These are phyloP conservation scores for Machimus atricapillus DNA, from an alignment of 2,888 invertebrate species.

Conservation along the genomic window DNA sequence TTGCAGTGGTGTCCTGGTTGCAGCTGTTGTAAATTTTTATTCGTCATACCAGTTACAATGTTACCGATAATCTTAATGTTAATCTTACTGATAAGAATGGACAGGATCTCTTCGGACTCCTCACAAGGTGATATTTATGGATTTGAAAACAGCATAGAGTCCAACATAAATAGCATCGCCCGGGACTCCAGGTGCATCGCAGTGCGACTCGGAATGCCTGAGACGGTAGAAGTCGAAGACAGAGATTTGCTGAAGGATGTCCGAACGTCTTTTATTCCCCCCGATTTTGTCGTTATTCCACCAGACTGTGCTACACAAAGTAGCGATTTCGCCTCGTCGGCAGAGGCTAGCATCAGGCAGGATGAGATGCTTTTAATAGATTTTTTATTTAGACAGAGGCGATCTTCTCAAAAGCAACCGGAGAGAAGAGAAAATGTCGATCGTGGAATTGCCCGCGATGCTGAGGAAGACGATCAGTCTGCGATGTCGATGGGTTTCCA, in stretches of 20 bases:
- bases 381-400: conserved; percentile 6
- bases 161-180: conserved; percentile 42
- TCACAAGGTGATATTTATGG: neutral
- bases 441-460: neutral
- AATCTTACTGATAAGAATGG: conserved; percentile 57
- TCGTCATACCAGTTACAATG: conserved; percentile 60
- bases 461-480: neutral
- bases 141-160: neutral
- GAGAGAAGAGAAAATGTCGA: neutral
- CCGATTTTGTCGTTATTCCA: conserved; percentile 64
- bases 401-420: neutral
- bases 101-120: conserved; percentile 46
- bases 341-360: conserved; percentile 1
- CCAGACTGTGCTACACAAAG: conserved; percentile 54
- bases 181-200: conserved; percentile 55
- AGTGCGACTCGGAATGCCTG: conserved; percentile 55
- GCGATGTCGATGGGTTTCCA: conserved; percentile 51
- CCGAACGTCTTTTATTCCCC: conserved; percentile 70
- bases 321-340: neutral
- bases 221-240: conserved; percentile 64
- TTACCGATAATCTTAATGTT: conserved; percentile 58
- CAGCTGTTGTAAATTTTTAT: conserved; percentile 59
- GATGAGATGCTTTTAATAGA: conserved; percentile 12
- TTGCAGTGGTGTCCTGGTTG: conserved; percentile 62
- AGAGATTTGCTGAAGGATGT: conserved; percentile 69